Conservation (phyloP, 2,797 vertebrate genomes). For the Urosaurus nigricauda region DNA sequence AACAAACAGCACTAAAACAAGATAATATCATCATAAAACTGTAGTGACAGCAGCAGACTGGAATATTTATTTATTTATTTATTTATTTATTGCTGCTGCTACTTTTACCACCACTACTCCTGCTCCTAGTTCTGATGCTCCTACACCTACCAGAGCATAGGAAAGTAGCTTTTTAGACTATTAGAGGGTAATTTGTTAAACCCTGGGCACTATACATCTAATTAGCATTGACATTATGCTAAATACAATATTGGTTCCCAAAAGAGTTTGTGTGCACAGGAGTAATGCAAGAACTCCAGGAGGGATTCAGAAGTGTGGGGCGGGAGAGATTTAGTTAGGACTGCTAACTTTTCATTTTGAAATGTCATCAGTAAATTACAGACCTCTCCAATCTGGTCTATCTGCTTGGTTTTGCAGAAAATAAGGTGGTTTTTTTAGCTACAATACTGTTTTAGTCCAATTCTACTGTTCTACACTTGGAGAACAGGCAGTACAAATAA, state of each 20-base stretch:
- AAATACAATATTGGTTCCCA: too few species aligned
- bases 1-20: background rate
- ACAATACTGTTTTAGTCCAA: background rate
- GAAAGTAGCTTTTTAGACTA: too few species aligned
- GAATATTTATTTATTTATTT: background rate
- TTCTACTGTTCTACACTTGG: background rate
- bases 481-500: background rate
- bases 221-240: background rate
- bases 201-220: background rate
- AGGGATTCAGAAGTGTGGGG: background rate
- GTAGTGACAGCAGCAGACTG: background rate
- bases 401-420: background rate
- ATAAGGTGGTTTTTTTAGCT: background rate
- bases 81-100: background rate
- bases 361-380: too few species aligned
- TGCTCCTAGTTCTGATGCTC: background rate
- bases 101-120: background rate
- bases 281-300: background rate
- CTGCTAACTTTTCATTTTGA: background rate
- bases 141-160: background rate
- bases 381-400: too few species aligned
- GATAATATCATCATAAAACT: background rate
- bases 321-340: background rate
- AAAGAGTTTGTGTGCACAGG: background rate
- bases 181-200: too few species aligned